Evolutionary conservation across 2,797 vertebrate genomes (phyloP), one percentile per base, ranked within the genome.

Genomic region (Delichon dasypus): DNA sequence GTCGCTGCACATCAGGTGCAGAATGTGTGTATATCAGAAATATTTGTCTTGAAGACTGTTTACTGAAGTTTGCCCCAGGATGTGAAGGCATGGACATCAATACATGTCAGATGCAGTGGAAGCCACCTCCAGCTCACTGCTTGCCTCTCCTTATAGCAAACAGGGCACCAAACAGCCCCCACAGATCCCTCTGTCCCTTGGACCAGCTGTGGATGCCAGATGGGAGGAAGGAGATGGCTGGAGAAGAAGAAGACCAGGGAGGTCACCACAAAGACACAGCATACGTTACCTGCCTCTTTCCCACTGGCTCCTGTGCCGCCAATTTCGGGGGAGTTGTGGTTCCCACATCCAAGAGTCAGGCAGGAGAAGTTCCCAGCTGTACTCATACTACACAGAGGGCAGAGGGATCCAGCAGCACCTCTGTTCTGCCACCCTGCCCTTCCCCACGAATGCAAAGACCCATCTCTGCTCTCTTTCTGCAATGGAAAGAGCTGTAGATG

Each of bases 321-420:
- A 21, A 0, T 61, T 85, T 48, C 1, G 1, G 23, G 14, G 48
- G 27, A 73, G 16, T n/a, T 0, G 1, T 48, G 61, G 14, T 42
- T 73, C 36, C 64, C 36, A 29, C 14, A 36, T 26, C 19, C 25
- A 10, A 30, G 58, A 44, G 19, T 32, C 7, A 42, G 53, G 13
- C 30, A 29, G 48, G 54, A 76, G 71, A 61, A 5, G 12, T 72
- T 72, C 60, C 53, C 47, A 61, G 1, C 10, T 32, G 27, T 66
- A 58, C 25, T 53, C 51, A 20, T 7, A 54, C 32, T 53, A 50
- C 42, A 20, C 15, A 48, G 73, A 74, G 55, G 50, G 13, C 23
- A 26, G 19, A 4, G 68, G n/a, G 22, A 34, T 1, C 16, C n/a
- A 42, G 38, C 38, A 88, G 36, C 42, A 11, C 21, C 18, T 83